Conservation (phyloP, 1,140 invertebrate genomes). For the Philaenus spumarius region DNA sequence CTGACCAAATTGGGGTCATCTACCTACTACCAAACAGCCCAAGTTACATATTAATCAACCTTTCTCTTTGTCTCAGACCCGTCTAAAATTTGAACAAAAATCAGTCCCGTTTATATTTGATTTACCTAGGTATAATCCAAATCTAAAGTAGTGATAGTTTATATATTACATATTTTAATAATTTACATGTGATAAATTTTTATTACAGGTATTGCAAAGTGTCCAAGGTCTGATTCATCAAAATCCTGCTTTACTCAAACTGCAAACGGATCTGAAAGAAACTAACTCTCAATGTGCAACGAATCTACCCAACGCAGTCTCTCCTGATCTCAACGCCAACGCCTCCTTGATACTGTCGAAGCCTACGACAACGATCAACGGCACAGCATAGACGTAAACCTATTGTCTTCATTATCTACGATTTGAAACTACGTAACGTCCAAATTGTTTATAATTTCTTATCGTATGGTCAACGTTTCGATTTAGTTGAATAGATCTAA, state of each 20-base stretch:
- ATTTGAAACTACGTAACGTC: no score
- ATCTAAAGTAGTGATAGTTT: neutral
- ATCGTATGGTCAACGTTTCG: no score
- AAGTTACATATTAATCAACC: no score
- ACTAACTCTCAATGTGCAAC: constrained; percentile 40
- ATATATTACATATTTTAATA: neutral
- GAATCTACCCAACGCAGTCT: constrained; percentile 32
- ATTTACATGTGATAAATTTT: constrained; percentile 3
- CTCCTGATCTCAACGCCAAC: constrained; percentile 41
- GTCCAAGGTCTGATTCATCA: constrained; percentile 40
- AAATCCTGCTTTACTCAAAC: constrained; percentile 37
- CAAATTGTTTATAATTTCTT: no score
- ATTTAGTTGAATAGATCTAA: no score
- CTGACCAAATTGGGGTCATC: no score
- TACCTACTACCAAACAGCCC: no score
- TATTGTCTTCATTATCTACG: no score
- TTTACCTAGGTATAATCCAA: neutral
- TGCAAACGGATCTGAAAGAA: constrained; percentile 42
- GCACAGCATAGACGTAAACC: neutral
- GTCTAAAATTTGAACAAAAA: no score
- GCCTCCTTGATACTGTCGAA: constrained; percentile 18
- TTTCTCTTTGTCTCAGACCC: no score
- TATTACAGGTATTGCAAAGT: constrained; percentile 38
- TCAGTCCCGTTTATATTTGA: no score
- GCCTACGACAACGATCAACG: neutral